Percentiles rank a stretch among this genome's conserved stretches.
Conservation (phyloP, 2,113 vertebrate species). For the Mus spicilegus region DNA sequence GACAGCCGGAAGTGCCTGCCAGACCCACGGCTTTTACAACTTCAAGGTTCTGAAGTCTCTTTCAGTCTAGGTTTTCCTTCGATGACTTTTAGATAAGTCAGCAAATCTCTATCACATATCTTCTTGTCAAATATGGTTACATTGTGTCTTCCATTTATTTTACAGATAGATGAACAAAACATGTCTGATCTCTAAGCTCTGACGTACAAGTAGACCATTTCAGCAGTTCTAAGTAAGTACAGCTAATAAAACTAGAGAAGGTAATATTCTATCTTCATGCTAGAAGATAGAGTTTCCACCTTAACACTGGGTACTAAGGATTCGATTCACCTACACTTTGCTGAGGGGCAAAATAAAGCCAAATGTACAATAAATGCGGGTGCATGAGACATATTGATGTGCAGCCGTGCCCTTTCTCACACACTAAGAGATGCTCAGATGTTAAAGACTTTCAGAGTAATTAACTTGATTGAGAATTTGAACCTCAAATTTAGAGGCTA, state of each 20-base stretch:
- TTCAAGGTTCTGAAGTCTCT: neutral
- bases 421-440: constrained; percentile 67
- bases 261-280: neutral
- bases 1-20: neutral
- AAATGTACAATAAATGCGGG: neutral
- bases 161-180: constrained; percentile 7
- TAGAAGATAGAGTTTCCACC: neutral
- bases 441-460: constrained; percentile 68
- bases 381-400: constrained; percentile 6
- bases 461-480: constrained; percentile 69
- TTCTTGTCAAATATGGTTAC: constrained; percentile 18
- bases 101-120: constrained; percentile 12
- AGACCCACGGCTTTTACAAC: neutral
- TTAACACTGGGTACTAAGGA: constrained; percentile 49
- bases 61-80: constrained; percentile 28
- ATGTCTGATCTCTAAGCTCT: neutral
- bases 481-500: constrained; percentile 77
- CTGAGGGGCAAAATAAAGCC: constrained; percentile 34
- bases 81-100: constrained; percentile 22
- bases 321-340: neutral
- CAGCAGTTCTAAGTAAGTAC: constrained; percentile 12
- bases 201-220: neutral
- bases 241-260: neutral
- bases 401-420: neutral
- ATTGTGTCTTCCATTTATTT: neutral